Evolutionary conservation across 2,113 vertebrate genomes (phyloP).

Genomic region (Zosterops japonicus): DNA sequence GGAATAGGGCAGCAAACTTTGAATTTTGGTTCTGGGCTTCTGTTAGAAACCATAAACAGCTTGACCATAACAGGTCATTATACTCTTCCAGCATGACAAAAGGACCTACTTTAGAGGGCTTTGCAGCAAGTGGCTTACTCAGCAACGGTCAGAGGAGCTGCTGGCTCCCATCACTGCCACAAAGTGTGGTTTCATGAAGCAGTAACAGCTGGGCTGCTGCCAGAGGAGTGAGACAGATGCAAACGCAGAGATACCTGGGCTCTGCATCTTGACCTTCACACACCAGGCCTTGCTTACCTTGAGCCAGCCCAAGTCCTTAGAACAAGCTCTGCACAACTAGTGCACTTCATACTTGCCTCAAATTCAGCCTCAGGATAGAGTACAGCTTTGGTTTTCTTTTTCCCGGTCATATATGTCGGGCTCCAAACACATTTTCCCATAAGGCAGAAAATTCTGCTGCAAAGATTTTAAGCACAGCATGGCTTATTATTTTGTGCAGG

Average conservation of each 20-base stretch:
- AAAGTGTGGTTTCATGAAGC: not conserved
- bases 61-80: not conserved
- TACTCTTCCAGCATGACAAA: not conserved
- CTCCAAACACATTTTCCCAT: not conserved
- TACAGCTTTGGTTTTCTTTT: not conserved
- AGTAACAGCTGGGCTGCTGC: not conserved
- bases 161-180: not conserved
- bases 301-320: not conserved
- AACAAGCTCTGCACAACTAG: accelerated
- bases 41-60: not conserved
- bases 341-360: not conserved
- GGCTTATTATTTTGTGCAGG: not conserved
- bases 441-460: not conserved
- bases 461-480: not conserved
- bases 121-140: not conserved
- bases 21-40: not conserved
- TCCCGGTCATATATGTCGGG: not conserved
- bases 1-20: not conserved
- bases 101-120: not conserved
- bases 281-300: not conserved
- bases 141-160: not conserved
- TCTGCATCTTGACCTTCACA: not conserved
- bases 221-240: not conserved
- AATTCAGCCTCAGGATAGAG: not conserved
- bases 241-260: not conserved